Evolutionary conservation across 2,888 invertebrate genomes (phyloP), one percentile per base, ranked within the genome.

Genomic region (Caenorhabditis macrosperma): DNA sequence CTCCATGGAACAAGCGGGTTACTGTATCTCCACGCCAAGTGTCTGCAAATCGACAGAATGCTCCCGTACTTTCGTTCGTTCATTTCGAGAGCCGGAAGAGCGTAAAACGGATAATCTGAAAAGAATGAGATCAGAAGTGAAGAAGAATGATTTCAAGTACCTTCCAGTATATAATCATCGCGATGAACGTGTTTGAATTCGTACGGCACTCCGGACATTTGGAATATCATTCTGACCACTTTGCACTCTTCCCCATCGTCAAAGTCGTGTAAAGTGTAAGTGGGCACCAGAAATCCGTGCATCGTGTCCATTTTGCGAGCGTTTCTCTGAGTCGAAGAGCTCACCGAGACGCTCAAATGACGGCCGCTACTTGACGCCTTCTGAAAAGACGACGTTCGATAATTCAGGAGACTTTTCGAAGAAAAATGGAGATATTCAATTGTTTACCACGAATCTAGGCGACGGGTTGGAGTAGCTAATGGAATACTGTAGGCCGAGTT

Each of bases 21-120:
- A 86, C 86, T 84, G 78, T 83, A 86, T 82, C 86, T 74, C 86
- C 86, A 86, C 22, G 79, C 84, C 35, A 86, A 79, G 69, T 86
- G 86, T 63, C 85, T 72, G 68, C 86, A 86, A 68, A 86, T 86
- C 9, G 86, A 82, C 9, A 81, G 67, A 24, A 85, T 66, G 60
- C 78, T 81, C 54, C 85, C 83, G 17, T 83, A 72, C 33, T 80
- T 82, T 30, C 78, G 61, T 38, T 81, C 82, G 52, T 86, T 82
- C 64, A 86, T 80, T 64, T 86, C 83, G 7, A 86, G 72, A 59
- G 78, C 72, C n/a, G 86, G 86, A 30, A 84, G 72, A n/a, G 81
- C 76, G 41, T 81, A 81, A 60, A 81, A 84, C 9, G 85, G 85
- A 46, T 83, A 83, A 54, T 83, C 85, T 85, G 76, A 57, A 84